Percentiles rank a stretch among this genome's conserved stretches.
These are phyloP conservation scores for Escarpia spicata DNA, from an alignment of 2,888 invertebrate genomes.

Conservation along the genomic window DNA sequence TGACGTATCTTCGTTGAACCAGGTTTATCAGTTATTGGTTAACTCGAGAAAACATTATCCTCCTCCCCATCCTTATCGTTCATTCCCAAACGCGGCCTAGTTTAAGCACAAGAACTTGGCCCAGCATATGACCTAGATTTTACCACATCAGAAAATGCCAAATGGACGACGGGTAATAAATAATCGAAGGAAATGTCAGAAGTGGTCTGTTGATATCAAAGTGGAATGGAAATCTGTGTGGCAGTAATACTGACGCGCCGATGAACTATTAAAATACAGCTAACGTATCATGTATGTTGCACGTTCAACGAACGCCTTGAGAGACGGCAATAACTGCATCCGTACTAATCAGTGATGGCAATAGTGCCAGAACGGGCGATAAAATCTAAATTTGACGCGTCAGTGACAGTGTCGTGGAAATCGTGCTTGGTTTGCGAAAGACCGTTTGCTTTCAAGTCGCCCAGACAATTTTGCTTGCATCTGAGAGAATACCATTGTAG, in stretches of 20 bases:
- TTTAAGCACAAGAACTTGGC: not conserved
- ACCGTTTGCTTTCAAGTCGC: slow-evolving; percentile 53
- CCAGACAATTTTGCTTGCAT: slow-evolving; percentile 73
- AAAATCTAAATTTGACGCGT: slow-evolving; percentile 8
- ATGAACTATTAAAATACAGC: not conserved
- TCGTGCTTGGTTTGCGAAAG: slow-evolving; percentile 32
- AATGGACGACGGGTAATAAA: not conserved
- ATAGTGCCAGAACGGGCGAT: slow-evolving; percentile 3
- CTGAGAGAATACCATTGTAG: slow-evolving; percentile 82
- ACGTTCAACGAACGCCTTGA: not conserved
- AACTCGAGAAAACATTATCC: not conserved
- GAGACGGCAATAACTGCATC: slow-evolving; percentile 17
- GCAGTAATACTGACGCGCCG: not conserved
- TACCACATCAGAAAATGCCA: not conserved
- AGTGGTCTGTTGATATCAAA: not conserved
- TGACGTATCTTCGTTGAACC: not conserved
- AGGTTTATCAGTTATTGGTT: too few species aligned
- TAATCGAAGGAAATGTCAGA: not conserved
- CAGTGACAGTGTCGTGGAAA: slow-evolving; percentile 36
- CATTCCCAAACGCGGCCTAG: not conserved
- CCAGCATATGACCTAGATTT: not conserved
- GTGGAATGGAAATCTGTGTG: not conserved
- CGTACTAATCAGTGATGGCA: not conserved
- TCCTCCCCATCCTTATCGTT: not conserved
- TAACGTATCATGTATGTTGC: not conserved